Conservation (phyloP, 1,140 invertebrate species). For the Dendrolimus punctatus region DNA sequence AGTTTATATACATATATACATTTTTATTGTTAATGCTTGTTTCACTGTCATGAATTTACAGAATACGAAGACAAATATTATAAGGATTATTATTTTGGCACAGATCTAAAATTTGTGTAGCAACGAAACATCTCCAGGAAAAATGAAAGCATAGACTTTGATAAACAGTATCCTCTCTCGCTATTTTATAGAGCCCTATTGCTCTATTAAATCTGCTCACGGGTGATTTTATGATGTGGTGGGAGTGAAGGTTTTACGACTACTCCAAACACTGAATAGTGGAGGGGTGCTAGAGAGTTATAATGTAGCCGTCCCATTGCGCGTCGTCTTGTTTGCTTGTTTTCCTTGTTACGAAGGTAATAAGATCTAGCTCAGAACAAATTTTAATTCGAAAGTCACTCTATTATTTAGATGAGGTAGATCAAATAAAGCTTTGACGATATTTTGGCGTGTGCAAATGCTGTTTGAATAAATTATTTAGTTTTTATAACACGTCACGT, state of each 20-base stretch:
- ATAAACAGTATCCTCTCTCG: no score
- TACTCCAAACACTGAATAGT: conserved; percentile 7
- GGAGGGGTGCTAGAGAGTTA: conserved; percentile 27
- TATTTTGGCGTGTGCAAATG: conserved; percentile 20
- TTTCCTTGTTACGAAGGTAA: conserved; percentile 18
- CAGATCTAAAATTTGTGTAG: no score
- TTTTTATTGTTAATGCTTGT: no score
- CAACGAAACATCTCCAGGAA: no score
- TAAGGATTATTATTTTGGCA: no score
- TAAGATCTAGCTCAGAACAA: conserved; percentile 5
- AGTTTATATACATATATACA: no score
- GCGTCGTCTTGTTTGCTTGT: conserved; percentile 12
- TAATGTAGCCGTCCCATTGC: conserved; percentile 14
- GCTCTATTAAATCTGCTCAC: conserved; percentile 10
- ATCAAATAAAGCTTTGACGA: conserved; percentile 42
- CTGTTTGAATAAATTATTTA: conserved; percentile 50
- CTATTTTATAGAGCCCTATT: no score
- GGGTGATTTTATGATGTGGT: conserved; percentile 42
- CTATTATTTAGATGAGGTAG: no score
- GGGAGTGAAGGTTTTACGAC: conserved; percentile 47
- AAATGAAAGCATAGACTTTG: no score
- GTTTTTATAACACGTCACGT: conserved; percentile 33
- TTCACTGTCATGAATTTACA: no score
- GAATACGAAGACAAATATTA: no score
- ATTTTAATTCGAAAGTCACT: no score